phyloP scores from a whole-genome alignment of 1,140 invertebrate genomes.

The Neuroterus valhalla region DNA sequence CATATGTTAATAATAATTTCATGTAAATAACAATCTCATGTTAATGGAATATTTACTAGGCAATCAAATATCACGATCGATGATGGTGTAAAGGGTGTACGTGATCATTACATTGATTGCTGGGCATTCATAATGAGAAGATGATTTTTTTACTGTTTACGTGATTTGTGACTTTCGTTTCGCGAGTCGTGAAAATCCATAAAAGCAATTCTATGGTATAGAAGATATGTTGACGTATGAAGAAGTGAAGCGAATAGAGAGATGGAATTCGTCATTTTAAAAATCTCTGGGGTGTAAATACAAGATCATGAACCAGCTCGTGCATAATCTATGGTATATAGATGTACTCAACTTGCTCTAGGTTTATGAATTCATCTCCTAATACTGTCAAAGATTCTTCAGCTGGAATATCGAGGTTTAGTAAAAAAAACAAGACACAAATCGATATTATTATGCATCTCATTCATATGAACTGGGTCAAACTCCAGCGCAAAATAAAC shows the following conservation, averaged over 20 bases:
- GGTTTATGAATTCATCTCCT: neutral
- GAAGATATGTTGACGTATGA: slow-evolving; percentile 27
- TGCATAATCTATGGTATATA: neutral
- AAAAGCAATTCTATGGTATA: slow-evolving; percentile 41
- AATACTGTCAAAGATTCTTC: slow-evolving; percentile 8
- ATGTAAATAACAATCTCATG: neutral
- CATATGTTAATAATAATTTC: too few species aligned
- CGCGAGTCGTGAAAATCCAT: slow-evolving; percentile 45
- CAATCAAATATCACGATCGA: neutral
- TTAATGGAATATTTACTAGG: slow-evolving; percentile 1
- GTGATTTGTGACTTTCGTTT: slow-evolving; percentile 7
- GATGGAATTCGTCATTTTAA: slow-evolving; percentile 55
- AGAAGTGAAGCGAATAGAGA: slow-evolving; percentile 47
- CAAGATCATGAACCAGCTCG: slow-evolving; percentile 38
- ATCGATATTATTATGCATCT: slow-evolving; percentile 22
- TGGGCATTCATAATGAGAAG: too few species aligned
- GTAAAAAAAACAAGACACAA: slow-evolving; percentile 20
- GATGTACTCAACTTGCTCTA: neutral
- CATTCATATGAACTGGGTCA: slow-evolving; percentile 24
- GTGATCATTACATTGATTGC: too few species aligned
- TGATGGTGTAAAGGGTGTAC: too few species aligned
- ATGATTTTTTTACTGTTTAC: too few species aligned
- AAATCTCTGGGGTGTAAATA: slow-evolving; percentile 55
- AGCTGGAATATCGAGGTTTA: slow-evolving; percentile 13
- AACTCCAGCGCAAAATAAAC: slow-evolving; percentile 19